phyloP scores from a whole-genome alignment of 2,797 vertebrate genomes.

The Diplodus sargus region DNA sequence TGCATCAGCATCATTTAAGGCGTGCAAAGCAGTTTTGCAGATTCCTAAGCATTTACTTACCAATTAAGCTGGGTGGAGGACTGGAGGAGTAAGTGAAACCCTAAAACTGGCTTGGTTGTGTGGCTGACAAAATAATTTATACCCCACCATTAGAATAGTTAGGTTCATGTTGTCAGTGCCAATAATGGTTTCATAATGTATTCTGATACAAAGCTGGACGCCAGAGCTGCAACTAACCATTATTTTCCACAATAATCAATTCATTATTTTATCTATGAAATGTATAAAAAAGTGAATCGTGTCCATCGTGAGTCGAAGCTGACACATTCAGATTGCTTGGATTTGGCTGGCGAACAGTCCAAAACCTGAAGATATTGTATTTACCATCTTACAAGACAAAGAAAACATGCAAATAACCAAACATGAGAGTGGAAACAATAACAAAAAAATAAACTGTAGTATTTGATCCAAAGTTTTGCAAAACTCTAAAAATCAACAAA shows the following conservation, averaged over 20 bases:
- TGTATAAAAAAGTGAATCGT: not conserved
- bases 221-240: too few relatives aligned
- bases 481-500: not conserved
- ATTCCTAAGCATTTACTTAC: slow-evolving; percentile 12
- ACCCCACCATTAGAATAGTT: too few relatives aligned
- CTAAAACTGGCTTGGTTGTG: not conserved
- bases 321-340: too few relatives aligned
- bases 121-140: not conserved
- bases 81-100: not conserved
- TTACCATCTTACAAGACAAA: not conserved
- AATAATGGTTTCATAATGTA: too few relatives aligned
- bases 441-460: too few relatives aligned
- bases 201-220: not conserved
- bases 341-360: too few relatives aligned
- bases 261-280: too few relatives aligned
- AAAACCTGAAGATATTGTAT: not conserved
- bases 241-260: too few relatives aligned
- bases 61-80: not conserved
- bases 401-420: too few relatives aligned
- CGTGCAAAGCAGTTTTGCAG: not conserved
- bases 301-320: not conserved
- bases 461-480: not conserved
- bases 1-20: slow-evolving; percentile 30
- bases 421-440: not conserved
- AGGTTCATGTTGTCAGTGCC: too few relatives aligned